Conservation (phyloP, 2,888 invertebrate genomes). For the Nomada hirtipes region DNA sequence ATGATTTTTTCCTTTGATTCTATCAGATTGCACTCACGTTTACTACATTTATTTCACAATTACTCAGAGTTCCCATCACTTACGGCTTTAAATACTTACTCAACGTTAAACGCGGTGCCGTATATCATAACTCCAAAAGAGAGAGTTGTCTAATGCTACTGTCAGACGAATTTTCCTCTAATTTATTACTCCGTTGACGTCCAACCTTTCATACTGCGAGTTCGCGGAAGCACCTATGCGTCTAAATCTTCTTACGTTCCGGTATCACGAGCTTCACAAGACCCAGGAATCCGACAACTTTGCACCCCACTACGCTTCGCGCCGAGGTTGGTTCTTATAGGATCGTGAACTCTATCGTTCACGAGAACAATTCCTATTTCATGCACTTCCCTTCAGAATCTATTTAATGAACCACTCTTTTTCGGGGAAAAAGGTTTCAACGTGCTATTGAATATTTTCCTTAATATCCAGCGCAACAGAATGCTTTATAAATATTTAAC, state of each 20-base stretch:
- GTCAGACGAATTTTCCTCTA: slow-evolving; percentile 62
- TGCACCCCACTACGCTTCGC: background rate
- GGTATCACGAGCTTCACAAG: slow-evolving; percentile 56
- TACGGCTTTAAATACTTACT: slow-evolving; percentile 47
- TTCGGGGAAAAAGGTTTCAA: no score
- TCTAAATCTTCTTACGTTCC: slow-evolving; percentile 64
- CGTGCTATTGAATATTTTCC: no score
- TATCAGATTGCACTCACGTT: background rate
- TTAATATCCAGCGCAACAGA: no score
- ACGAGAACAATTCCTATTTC: slow-evolving; percentile 73
- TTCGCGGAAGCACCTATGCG: slow-evolving; percentile 54
- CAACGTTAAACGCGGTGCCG: slow-evolving; percentile 28
- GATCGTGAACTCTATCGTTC: slow-evolving; percentile 41
- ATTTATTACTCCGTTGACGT: slow-evolving; percentile 64
- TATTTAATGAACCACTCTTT: no score
- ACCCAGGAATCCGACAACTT: slow-evolving; percentile 39
- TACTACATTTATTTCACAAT: background rate
- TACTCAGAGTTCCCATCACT: slow-evolving; percentile 24
- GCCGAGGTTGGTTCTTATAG: slow-evolving; percentile 3
- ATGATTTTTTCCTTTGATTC: no score
- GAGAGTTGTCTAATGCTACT: slow-evolving; percentile 44
- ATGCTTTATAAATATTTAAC: no score
- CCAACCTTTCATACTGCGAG: slow-evolving; percentile 54
- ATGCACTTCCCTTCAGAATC: no score
- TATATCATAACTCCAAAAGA: slow-evolving; percentile 35